These are phyloP conservation scores for Cynocephalus volans DNA, from an alignment of 2,113 vertebrate genomes.

Conservation along the genomic window DNA sequence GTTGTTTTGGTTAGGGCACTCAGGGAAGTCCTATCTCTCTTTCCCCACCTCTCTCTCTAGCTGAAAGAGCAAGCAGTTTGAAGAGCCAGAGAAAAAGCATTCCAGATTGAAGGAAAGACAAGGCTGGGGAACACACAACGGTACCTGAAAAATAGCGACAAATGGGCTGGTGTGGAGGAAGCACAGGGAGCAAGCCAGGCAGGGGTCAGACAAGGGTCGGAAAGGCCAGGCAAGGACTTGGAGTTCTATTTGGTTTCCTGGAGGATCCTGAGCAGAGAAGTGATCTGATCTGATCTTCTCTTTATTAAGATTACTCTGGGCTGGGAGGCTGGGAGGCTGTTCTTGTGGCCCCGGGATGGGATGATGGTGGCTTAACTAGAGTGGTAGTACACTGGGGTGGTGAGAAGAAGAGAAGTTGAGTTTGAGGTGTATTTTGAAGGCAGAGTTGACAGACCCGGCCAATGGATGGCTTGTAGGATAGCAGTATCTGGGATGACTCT, in stretches of 20 bases:
- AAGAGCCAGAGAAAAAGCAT: background rate
- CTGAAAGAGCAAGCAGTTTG: background rate
- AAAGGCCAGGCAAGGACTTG: background rate
- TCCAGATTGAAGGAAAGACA: background rate
- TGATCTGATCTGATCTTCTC: background rate
- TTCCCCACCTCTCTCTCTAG: background rate
- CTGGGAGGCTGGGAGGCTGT: too few species aligned
- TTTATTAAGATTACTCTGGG: background rate
- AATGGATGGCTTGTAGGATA: background rate
- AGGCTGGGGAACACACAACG: too few species aligned
- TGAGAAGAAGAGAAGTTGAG: background rate
- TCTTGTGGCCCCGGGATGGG: background rate
- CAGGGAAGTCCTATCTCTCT: background rate
- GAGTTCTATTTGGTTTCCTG: background rate
- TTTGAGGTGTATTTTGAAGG: background rate
- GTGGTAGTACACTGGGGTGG: background rate
- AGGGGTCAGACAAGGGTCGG: background rate
- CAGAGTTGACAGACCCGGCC: background rate
- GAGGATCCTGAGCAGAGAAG: background rate
- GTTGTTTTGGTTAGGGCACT: background rate
- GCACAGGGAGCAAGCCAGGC: background rate
- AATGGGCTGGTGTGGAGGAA: background rate
- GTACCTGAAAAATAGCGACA: background rate
- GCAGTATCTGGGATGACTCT: background rate
- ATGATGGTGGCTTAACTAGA: background rate